Base-by-base conservation (phyloP, 1,140 invertebrate species). In the Drosophila novamexicana region DNA sequence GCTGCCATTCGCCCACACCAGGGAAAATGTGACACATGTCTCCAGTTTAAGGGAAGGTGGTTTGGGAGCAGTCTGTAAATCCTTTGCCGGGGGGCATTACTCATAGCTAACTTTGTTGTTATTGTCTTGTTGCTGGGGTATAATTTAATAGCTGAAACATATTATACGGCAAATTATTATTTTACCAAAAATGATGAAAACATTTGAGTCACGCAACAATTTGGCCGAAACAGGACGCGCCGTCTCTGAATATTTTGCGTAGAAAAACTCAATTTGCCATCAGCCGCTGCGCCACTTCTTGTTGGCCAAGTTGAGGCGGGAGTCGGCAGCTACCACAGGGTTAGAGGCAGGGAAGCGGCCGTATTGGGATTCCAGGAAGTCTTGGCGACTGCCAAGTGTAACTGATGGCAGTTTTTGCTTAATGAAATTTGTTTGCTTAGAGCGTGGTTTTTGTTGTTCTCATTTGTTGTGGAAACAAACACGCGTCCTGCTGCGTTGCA, bases 131-230 rank as follows among this genome's bases (percentile, higher is more conserved):
- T 57, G 59, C 29, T 56, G 54, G 32, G 39, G 7, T 14, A 68
- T 68, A 62, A 70, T 70, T 70, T 73, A 29, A 72, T 75, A 37
- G 45, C 56, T 64, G 14, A 56, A 65, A 22, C 68, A 53, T 61
- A 63, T 58, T 54, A 66, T 66, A 54, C 1, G 57, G 57, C 39
- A 53, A 72, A 63, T 77, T 77, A 73, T 62, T 67, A 62, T 73
- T 73, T 64, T 14, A 53, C 61, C 62, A 22, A 61, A 58, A 67
- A 77, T 77, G 75, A 77, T 77, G 52, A 67, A 77, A 77, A 77
- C 75, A 77, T 77, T 77, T 77, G 61, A 77, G 75, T 77, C 75
- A 77, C 75, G 75, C 75, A 73, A 76, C 57, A 73, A 67, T 67
- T 71, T 44, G 42, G 61, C 14, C 49, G 18, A 53, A n/a, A 47